A percentile compares a stretch with the other conserved stretches of the same genome.
These are phyloP conservation scores for Ostrea denselamellosa DNA, from an alignment of 1,140 invertebrate genomes.

Conservation along the genomic window DNA sequence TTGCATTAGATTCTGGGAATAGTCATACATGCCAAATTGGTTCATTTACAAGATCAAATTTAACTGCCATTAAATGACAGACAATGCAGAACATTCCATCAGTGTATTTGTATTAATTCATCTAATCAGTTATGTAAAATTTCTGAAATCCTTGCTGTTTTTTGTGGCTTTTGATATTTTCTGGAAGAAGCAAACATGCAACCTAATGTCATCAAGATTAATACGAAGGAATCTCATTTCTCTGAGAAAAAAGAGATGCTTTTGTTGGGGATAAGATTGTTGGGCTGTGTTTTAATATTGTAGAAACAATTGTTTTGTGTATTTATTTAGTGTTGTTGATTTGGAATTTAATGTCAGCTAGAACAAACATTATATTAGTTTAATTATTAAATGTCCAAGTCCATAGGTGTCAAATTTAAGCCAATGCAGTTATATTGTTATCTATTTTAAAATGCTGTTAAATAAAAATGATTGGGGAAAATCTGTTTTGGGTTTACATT, in stretches of 20 bases:
- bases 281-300: background rate
- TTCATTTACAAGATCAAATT: no score
- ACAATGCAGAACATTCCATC: no score
- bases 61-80: no score
- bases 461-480: conserved; percentile 1
- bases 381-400: background rate
- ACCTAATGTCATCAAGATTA: background rate
- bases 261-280: background rate
- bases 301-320: background rate
- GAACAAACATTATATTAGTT: background rate
- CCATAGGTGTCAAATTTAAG: conserved; percentile 17
- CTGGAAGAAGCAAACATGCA: background rate
- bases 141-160: background rate
- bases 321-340: background rate
- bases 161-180: background rate
- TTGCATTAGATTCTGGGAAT: no score
- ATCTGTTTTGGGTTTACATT: background rate
- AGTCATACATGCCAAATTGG: no score
- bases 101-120: no score
- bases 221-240: background rate
- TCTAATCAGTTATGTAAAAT: no score
- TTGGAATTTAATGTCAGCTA: background rate
- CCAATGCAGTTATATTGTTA: conserved; percentile 28
- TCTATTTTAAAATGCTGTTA: conserved; percentile 10
- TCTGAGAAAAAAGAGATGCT: background rate